phyloP scores from a whole-genome alignment of 1,140 invertebrate genomes.

The Muscidifurax raptorellus region DNA sequence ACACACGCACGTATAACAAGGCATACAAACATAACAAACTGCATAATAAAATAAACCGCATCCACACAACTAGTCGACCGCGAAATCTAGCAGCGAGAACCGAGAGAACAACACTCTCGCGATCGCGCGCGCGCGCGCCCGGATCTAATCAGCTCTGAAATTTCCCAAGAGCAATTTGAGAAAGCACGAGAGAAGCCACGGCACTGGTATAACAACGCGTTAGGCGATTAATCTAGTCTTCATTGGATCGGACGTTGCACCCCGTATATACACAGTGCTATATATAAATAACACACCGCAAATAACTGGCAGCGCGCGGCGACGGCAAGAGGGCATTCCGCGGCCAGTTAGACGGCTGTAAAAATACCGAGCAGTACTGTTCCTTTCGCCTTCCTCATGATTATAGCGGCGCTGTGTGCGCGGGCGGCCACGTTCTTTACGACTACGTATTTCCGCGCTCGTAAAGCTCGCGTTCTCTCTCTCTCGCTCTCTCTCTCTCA shows the following conservation, averaged over 20 bases:
- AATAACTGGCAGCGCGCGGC: neutral
- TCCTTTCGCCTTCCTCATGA: neutral
- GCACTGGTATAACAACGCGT: neutral
- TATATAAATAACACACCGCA: neutral
- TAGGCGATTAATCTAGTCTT: neutral
- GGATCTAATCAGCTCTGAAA: constrained; percentile 22
- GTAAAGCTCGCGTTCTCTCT: constrained; percentile 14
- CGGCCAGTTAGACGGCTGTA: neutral
- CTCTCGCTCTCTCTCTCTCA: no score
- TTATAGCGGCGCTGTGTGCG: neutral
- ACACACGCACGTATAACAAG: neutral
- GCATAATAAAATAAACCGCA: neutral
- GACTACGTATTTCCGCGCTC: constrained; percentile 15
- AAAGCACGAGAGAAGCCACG: neutral
- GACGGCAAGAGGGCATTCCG: neutral
- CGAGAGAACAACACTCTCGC: neutral
- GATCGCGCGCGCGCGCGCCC: neutral
- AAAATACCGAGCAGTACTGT: neutral
- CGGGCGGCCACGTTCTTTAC: neutral
- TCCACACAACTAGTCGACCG: neutral
- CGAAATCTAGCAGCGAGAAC: neutral
- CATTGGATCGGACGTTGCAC: neutral
- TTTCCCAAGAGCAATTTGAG: constrained; percentile 31
- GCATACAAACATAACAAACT: neutral
- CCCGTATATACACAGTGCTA: neutral